Conservation (phyloP, 2,113 vertebrate genomes). For the Alces alces region DNA sequence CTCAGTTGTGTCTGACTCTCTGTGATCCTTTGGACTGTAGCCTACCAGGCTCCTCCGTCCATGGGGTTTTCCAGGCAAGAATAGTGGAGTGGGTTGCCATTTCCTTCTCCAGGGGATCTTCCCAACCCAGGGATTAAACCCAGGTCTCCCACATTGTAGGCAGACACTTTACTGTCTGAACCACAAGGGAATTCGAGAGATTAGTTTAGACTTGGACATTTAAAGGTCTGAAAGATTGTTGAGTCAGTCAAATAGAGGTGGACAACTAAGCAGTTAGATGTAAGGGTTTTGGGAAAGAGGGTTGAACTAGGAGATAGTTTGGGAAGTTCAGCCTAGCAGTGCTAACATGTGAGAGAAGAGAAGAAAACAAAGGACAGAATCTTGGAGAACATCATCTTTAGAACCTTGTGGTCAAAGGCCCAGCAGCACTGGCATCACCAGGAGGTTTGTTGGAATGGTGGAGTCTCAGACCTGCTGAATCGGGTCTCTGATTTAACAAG, state of each 20-base stretch:
- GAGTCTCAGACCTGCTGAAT: neutral
- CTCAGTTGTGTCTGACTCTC: too few species aligned
- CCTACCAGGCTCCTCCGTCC: too few species aligned
- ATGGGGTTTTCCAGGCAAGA: too few species aligned
- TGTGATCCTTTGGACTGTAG: too few species aligned
- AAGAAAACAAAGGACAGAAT: neutral
- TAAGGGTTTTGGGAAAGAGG: neutral
- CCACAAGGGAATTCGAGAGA: neutral
- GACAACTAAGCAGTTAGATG: neutral
- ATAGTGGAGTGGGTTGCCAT: too few species aligned
- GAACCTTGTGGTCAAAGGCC: neutral
- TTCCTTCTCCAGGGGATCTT: too few species aligned
- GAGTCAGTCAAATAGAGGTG: neutral
- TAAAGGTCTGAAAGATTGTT: neutral
- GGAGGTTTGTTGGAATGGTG: neutral
- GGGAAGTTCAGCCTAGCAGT: neutral
- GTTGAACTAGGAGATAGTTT: neutral
- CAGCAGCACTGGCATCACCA: neutral
- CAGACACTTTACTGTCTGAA: too few species aligned
- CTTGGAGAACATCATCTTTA: neutral
- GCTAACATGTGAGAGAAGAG: neutral
- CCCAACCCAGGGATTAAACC: too few species aligned
- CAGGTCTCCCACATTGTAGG: too few species aligned
- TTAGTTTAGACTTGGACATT: neutral
- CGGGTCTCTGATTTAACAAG: neutral